Base-by-base conservation (phyloP, 2,113 vertebrate genomes). In the Tautogolabrus adspersus region DNA sequence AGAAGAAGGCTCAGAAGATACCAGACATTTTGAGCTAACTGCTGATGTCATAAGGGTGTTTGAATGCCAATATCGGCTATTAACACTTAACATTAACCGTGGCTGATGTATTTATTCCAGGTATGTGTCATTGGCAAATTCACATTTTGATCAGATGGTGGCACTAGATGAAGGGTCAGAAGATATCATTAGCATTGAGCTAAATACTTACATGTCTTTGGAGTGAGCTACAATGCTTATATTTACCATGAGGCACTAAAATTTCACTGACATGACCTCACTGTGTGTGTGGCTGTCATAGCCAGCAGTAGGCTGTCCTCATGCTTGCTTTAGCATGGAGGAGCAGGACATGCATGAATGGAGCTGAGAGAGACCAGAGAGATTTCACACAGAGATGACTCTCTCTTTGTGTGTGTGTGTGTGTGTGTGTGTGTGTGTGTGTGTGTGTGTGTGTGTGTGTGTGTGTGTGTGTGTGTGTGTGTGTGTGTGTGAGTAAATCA, bases 241-340 rank as follows among this genome's bases (percentile, higher is more conserved):
- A 6, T 34, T 34, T 6, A 34, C 30, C 30, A 34, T 34, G 6
- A 34, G 6, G 30, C 30, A 34, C 30, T 34, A 6, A 34, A 34
- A 1, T 34, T 5, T 34, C 1, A 34, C 40, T 42, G 40, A 58
- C 44, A 84, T 52, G 47, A 9, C 30, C 46, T 46, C 34, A 21
- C 16, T 68, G 59, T 60, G 64, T 77, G 82, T 82, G 77, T 42
- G 73, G 63, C 63, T 86, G 91, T 82, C 82, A 84, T 21, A 77
- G 77, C 30, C 73, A 84, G 81, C 87, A 78, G 82, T 75, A 73
- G 85, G 77, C 76, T 75, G 72, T 81, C 85, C 88, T 89, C 77
- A 82, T 66, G 85, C 78, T 91, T 71, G 75, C 84, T 88, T 85
- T 89, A 90, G 86, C 88, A 81, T 83, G 77, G 87, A 90, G 82